Percentiles rank a stretch among this genome's conserved stretches.
Conservation (phyloP, 1,140 invertebrate species). For the Tetramorium parvispinum region DNA sequence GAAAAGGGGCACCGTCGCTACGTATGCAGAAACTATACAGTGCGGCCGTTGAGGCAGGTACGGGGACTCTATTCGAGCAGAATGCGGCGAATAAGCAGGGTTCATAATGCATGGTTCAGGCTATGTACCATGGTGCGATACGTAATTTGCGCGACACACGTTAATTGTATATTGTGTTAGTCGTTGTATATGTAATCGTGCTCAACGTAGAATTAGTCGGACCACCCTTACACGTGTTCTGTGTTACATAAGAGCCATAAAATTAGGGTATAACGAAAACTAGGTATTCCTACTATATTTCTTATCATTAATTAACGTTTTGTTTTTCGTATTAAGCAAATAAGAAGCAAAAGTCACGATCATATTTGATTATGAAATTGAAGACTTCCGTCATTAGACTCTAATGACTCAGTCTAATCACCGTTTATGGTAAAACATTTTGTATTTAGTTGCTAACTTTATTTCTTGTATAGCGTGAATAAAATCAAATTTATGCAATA, state of each 20-base stretch:
- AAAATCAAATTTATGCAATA: background rate
- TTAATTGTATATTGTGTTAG: constrained; percentile 52
- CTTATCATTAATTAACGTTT: background rate
- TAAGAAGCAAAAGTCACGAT: background rate
- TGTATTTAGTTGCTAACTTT: background rate
- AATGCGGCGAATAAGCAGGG: constrained; percentile 41
- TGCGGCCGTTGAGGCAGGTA: background rate
- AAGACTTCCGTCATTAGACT: background rate
- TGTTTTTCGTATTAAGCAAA: background rate
- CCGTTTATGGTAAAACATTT: background rate
- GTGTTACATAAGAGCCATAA: background rate
- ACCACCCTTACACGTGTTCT: background rate
- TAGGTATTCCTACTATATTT: background rate
- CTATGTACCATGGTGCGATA: constrained; percentile 10
- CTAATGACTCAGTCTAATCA: background rate
- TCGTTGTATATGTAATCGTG: constrained; percentile 1
- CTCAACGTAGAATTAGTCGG: constrained; percentile 29
- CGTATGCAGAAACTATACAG: background rate
- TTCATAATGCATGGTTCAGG: constrained; percentile 34
- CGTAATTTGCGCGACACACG: constrained; percentile 30
- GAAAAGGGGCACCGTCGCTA: background rate
- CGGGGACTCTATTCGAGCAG: constrained; percentile 4
- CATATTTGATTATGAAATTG: constrained; percentile 6
- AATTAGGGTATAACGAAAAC: background rate
- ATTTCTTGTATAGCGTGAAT: background rate